Conservation (phyloP, 2,113 vertebrate species). For the Zosterops lateralis region DNA sequence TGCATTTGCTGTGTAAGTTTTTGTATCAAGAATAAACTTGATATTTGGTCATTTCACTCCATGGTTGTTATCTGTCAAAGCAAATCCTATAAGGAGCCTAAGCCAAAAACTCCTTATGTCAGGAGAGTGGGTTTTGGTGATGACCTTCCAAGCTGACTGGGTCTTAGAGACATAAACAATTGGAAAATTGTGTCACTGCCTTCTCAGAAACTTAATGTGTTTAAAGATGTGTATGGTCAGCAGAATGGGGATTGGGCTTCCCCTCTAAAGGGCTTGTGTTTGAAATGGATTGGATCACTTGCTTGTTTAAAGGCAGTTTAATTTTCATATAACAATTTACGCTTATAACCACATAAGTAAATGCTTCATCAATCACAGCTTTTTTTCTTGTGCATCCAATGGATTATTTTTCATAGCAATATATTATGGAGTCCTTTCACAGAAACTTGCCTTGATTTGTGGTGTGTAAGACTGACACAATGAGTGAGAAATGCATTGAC, state of each 20-base stretch:
- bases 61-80: background rate
- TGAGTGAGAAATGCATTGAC: background rate
- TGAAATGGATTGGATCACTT: background rate
- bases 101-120: background rate
- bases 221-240: background rate
- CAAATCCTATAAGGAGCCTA: background rate
- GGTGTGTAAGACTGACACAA: background rate
- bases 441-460: background rate
- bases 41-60: background rate
- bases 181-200: background rate
- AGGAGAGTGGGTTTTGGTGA: background rate
- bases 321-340: background rate
- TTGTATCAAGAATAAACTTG: background rate
- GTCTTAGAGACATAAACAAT: background rate
- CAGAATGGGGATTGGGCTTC: background rate
- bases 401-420: background rate
- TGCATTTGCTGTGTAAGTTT: background rate
- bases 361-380: background rate
- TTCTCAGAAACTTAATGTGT: background rate
- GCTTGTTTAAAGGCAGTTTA: background rate
- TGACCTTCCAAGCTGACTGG: background rate
- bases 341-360: background rate
- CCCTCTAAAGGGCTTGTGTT: background rate
- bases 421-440: background rate
- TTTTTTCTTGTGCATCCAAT: background rate